Base-by-base conservation (phyloP, 2,888 invertebrate species). In the Trissolcus brochymenae region DNA sequence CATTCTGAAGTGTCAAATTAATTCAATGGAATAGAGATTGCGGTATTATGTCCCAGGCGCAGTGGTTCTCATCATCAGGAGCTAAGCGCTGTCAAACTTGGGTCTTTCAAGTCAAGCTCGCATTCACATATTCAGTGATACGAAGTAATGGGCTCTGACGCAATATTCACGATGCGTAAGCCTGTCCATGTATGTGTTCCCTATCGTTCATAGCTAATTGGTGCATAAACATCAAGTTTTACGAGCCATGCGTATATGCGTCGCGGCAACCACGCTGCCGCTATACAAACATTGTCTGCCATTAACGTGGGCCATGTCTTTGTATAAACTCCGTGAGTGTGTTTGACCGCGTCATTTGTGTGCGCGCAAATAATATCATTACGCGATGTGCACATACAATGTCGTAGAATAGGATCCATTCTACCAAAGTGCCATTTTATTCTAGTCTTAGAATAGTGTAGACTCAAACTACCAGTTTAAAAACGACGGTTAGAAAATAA, bases 221-320 rank as follows among this genome's bases (percentile, higher is more conserved):
- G 85, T 85, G 82, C 85, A 86, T 86, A 86, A 86, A 86, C 84
- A 86, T 83, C 79, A 79, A 82, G 82, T 81, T 87, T 86, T 86
- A 87, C 84, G 84, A 85, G 84, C 81, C 83, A 81, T 80, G 82
- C 79, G 81, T 82, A 35, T 35, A 82, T 82, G 84, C 82, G 81
- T 80, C 83, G 83, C 82, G 84, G 85, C 86, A 85, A 86, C 84
- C 81, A 81, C 77, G 76, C 82, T 82, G 83, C 81, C 83, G 78
- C 83, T 83, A 76, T 74, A 83, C 84, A 86, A 87, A 87, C 86
- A 86, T 86, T 84, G 85, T 82, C 87, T 84, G 83, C 83, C 84
- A 86, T 87, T 87, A 85, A 83, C 84, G 84, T 74, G 51, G 35
- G 2, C 35, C 59, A 67, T 62, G 59, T 68, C 35, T 57, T 41